These are phyloP conservation scores for Erpetoichthys calabaricus DNA, from an alignment of 2,797 vertebrate genomes.

Conservation along the genomic window DNA sequence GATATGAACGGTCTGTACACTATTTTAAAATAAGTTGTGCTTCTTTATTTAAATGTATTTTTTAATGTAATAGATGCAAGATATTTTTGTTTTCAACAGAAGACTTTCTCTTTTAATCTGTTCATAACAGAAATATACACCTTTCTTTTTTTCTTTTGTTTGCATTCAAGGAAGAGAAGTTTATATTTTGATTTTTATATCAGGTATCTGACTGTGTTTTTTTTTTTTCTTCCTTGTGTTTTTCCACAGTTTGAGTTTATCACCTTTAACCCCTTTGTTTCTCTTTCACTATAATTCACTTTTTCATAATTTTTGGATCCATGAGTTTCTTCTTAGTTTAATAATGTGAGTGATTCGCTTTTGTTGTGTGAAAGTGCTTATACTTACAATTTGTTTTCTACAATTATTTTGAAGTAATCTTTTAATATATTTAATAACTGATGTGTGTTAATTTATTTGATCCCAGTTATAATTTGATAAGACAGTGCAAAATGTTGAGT, in stretches of 20 bases:
- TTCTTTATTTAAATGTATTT: too few relatives aligned
- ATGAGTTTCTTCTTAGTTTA: conserved; percentile 17
- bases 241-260: conserved; percentile 5
- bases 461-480: too few relatives aligned
- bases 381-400: not conserved
- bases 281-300: conserved; percentile 14
- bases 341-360: conserved; percentile 20
- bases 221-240: conserved; percentile 4
- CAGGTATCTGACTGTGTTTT: conserved; percentile 72
- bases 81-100: too few relatives aligned
- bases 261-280: conserved; percentile 21
- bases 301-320: conserved; percentile 27
- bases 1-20: too few relatives aligned
- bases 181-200: conserved; percentile 98
- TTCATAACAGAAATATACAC: too few relatives aligned
- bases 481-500: too few relatives aligned
- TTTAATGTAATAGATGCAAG: too few relatives aligned
- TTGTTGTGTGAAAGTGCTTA: conserved; percentile 41
- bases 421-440: too few relatives aligned
- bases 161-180: conserved; percentile 93
- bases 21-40: too few relatives aligned
- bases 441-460: too few relatives aligned
- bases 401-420: too few relatives aligned
- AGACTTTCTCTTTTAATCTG: too few relatives aligned
- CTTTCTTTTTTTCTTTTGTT: conserved; percentile 58